Base-by-base conservation (phyloP, 2,113 vertebrate species). In the Anoplopoma fimbria region DNA sequence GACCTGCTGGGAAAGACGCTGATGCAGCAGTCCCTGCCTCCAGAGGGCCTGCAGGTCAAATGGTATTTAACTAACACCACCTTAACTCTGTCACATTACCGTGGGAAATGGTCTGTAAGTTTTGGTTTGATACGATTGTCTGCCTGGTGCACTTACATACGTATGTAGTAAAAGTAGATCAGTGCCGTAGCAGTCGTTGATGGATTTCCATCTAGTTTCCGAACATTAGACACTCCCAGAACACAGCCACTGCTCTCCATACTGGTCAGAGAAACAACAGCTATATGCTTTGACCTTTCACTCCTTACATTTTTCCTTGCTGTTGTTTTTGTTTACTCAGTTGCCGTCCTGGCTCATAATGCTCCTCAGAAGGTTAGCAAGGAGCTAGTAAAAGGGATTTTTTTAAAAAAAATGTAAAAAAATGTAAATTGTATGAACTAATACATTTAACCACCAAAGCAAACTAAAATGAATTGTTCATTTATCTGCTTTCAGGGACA, bases 1-100 rank as follows among this genome's bases (percentile, higher is more conserved):
- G 98, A 99, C 85, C 93, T 97, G 74, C 94, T 99, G 87, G 98
- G 98, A 69, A 99, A 99, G 93, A 96, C 96, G 0, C 95, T 99
- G 69, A 89, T 99, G 83, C 97, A 99, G 90, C 97, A 99, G 93
- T 98, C 98, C 0, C 93, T 99, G 86, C 98, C 98, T 75, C 97
- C 98, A 1, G 97, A 97, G 81, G 95, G 95, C 34, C 96, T 97
- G 15, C 97, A 99, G 94, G 95, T 99, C 92, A 97, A 97, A 95
- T 99, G 98, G 98, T 99, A 92, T n/a, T 19, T 3, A 15, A 49
- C 42, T 12, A 1, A 0, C 36, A 19, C 36, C 38, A 8, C n/a
- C n/a, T n/a, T n/a, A n/a, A n/a, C 15, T 76, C n/a, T 0, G 36
- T 23, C 12, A 14, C 34, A 25, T 23, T 9, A 14, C 29, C 65